Base-by-base conservation (phyloP, 2,113 vertebrate species). In the Hemibagrus wyckioides region DNA sequence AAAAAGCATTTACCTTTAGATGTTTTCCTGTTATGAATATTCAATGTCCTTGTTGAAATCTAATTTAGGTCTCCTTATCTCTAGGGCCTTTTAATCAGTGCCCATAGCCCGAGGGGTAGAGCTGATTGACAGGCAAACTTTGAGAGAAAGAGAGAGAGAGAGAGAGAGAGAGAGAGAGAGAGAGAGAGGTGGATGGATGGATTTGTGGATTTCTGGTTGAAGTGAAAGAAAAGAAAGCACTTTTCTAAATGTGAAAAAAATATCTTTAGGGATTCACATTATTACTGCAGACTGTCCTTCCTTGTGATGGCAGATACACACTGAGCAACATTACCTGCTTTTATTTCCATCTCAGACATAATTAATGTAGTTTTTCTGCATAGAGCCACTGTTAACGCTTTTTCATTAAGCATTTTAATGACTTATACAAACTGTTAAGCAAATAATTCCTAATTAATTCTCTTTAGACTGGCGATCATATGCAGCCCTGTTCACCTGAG, bases 31-130 rank as follows among this genome's bases (percentile, higher is more conserved):
- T 96, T 97, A 97, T 97, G 97, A 98, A 97, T 97, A 97, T 98
- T 98, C 97, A 97, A 96, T 94, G 96, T 97, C 97, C 97, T 98
- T 97, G 97, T 98, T 99, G 97, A 98, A 97, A 97, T 96, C 97
- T 98, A 97, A 98, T 98, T 97, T 98, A 96, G 97, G 97, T 97
- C 96, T 96, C 95, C 96, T 94, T 0, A 96, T 98, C 97, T 98
- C 98, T 93, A 94, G 97, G 97, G 97, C 95, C 96, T 97, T 98
- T 97, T 99, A 97, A 99, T 99, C 97, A 98, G 95, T 96, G 96
- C 95, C 97, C 96, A 97, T 95, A 92, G 97, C 98, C 97, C 0
- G 91, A 95, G 97, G 98, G 98, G 96, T 94, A 96, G 92, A 93
- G 90, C 94, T 98, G 97, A 99, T 95, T 99, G 98, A 98, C 98